Evolutionary conservation across 2,888 invertebrate species (phyloP), one percentile per base, ranked within the genome.

Genomic region (Sinodicranocentrus sp.): DNA sequence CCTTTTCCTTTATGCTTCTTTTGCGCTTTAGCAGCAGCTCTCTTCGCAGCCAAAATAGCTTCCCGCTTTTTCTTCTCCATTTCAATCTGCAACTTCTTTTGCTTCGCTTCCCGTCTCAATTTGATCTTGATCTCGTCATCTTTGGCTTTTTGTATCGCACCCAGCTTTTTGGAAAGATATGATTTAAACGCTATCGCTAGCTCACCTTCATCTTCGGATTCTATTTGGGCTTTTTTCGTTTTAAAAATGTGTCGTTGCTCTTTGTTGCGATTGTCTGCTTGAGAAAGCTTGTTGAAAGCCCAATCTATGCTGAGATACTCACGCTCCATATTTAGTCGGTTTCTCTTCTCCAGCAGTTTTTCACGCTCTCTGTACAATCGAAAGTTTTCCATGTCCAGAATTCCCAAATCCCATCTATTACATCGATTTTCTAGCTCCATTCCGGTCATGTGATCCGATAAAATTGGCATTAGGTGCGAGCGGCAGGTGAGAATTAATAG

Each of bases 401-500:
- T 52, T 3, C 87, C 82, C 8, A 88, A 59, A 57, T 86, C 86
- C 84, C 84, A 87, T 25, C 88, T 72, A 33, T 71, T 80, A 33
- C 86, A 88, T 17, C 61, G 43, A 80, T 87, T 88, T 15, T 85
- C 82, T 23, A 65, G 1, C 21, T 84, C 85, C 72, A 86, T 84
- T 13, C 67, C 57, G 1, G 52, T 78, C 85, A 88, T 85, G 63
- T 87, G 86, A 43, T 87, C 84, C 61, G 87, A 75, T 15, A 87
- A 57, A n/a, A 88, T 87, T 2, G 88, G 88, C 87, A 88, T 87
- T 13, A 88, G 77, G 52, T 86, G 86, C 2, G 85, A 68, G 8
- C 88, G 84, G 25, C 79, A 84, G 8, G 86, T 83, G 8, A 76
- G 59, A 19, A 88, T 86, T n/a, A 88, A 61, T 0, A 84, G 48